Base-by-base conservation (phyloP, 1,140 invertebrate species). In the Pogonomyrmex californicus region DNA sequence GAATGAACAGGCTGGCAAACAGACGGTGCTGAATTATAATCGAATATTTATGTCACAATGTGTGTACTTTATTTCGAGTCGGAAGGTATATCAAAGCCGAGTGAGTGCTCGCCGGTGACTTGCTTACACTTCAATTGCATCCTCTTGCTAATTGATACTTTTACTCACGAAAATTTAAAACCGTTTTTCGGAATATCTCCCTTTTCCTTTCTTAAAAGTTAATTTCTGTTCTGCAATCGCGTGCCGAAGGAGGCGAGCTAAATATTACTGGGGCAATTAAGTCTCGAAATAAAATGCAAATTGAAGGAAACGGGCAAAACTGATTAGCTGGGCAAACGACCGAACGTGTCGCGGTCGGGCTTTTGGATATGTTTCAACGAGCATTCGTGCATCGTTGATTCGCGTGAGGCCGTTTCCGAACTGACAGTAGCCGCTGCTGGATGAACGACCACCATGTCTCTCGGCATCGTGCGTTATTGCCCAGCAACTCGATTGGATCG, bases 401-500 rank as follows among this genome's bases (percentile, higher is more conserved):
- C 75, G 86, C 70, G 86, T 62, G 78, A 65, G 86, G 49, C 85
- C 30, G 51, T 23, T 70, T 87, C 54, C 70, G 85, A 44, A 66
- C 17, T 76, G 70, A 71, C 76, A 87, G 87, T 87, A 62, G 81
- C 36, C 58, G 70, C 23, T 62, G 70, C 51, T 41, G 79, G 51
- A 71, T 36, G 81, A 90, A 68, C 44, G 49, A 14, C 47, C 73
- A n/a, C 17, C 68, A 49, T 81, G 68, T 91, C 82, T 77, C 88
- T 91, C 88, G 81, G 81, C 68, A 78, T 81, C 86, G 77, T 86
- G 87, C 89, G 83, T 88, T 85, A 91, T 91, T 91, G 78, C 76
- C 66, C 76, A 71, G 73, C 81, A 90, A 91, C 49, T 89, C 81
- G 87, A 91, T 92, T 82, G 91, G 65, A 91, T 88, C 85, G 81